Evolutionary conservation across 2,888 invertebrate genomes (phyloP).

Genomic region (Eristalis pertinax): DNA sequence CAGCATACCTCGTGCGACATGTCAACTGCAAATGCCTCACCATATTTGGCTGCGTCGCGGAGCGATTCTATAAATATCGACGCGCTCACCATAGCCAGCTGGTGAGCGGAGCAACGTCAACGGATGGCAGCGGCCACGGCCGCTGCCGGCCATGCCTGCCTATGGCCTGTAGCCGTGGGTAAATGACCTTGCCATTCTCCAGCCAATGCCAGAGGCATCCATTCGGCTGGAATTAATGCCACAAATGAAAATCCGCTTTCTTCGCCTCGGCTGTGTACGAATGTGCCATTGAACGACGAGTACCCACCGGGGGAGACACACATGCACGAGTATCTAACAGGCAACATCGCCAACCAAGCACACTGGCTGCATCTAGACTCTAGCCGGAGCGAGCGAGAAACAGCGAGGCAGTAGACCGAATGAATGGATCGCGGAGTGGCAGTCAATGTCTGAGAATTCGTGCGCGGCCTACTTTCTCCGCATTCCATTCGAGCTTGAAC

Average conservation of each 20-base stretch:
- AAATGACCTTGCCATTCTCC: constrained; percentile 72
- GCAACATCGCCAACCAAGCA: neutral
- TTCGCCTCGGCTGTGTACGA: constrained; percentile 19
- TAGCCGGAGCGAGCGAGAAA: constrained; percentile 8
- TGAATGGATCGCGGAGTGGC: constrained; percentile 73
- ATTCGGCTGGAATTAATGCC: constrained; percentile 70
- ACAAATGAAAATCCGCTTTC: constrained; percentile 70
- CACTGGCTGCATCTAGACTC: neutral
- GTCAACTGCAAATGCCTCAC: constrained; percentile 45
- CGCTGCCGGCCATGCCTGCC: constrained; percentile 1
- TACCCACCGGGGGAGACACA: neutral
- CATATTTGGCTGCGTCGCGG: constrained; percentile 51
- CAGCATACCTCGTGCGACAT: neutral
- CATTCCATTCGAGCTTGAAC: constrained; percentile 77
- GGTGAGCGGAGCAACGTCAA: constrained; percentile 20
- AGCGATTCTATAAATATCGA: constrained; percentile 58
- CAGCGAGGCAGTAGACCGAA: constrained; percentile 63
- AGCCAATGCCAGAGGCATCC: constrained; percentile 68
- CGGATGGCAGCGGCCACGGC: neutral
- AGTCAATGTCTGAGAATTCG: constrained; percentile 77
- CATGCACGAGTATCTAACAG: neutral
- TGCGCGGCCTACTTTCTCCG: constrained; percentile 81
- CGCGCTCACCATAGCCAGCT: constrained; percentile 33
- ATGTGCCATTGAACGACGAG: neutral
- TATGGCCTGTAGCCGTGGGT: constrained; percentile 68